These are phyloP conservation scores for Zingel zingel DNA, from an alignment of 2,113 vertebrate genomes.

Conservation along the genomic window DNA sequence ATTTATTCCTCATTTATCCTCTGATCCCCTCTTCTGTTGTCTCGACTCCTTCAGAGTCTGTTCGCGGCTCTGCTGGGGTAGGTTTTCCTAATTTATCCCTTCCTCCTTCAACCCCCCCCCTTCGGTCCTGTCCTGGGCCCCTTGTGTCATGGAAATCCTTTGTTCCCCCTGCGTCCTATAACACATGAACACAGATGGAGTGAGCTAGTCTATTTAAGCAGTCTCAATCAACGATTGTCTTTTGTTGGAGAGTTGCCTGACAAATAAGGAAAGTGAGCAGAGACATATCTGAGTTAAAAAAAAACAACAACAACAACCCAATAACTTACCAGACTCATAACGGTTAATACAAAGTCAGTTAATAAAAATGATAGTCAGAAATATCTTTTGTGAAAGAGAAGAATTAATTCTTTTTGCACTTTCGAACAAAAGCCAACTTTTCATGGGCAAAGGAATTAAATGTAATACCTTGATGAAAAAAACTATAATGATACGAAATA, in stretches of 20 bases:
- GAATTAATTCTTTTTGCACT: background rate
- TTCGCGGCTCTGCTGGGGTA: slow-evolving; percentile 42
- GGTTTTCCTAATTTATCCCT: slow-evolving; percentile 66
- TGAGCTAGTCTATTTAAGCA: slow-evolving; percentile 48
- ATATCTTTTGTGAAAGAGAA: slow-evolving; percentile 15
- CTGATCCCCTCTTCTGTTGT: slow-evolving; percentile 71
- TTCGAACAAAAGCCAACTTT: background rate
- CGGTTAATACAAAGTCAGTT: background rate
- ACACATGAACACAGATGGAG: slow-evolving; percentile 67
- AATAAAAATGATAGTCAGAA: slow-evolving; percentile 10
- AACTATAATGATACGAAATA: slow-evolving; percentile 33
- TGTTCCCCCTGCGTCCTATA: slow-evolving; percentile 65
- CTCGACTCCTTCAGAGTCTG: slow-evolving; percentile 48
- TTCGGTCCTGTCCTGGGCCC: slow-evolving; percentile 57
- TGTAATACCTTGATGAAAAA: slow-evolving; percentile 21
- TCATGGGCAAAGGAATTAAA: slow-evolving; percentile 22
- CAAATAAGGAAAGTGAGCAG: slow-evolving; percentile 20
- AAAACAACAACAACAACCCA: background rate
- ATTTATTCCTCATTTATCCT: slow-evolving; percentile 70
- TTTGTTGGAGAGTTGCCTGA: slow-evolving; percentile 51
- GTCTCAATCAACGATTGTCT: slow-evolving; percentile 42
- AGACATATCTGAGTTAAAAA: background rate
- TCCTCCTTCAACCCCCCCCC: slow-evolving; percentile 4
- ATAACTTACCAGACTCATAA: background rate
- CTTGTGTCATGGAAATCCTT: slow-evolving; percentile 77